Percentiles rank a stretch among this genome's conserved stretches.
Conservation (phyloP, 1,140 invertebrate species). For the Calephelis virginiensis region DNA sequence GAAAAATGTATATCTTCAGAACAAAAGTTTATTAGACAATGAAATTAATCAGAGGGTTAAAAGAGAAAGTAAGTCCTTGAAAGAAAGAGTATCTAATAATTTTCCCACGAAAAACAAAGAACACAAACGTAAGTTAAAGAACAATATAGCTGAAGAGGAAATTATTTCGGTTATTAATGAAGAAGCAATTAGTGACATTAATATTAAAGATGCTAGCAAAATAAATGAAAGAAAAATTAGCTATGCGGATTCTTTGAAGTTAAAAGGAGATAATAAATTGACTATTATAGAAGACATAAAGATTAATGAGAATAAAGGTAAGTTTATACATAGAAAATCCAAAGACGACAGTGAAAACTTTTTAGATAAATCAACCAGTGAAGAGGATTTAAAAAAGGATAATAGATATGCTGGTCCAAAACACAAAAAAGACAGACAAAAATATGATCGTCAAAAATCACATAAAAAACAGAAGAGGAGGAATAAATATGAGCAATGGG, state of each 20-base stretch:
- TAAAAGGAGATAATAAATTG: conserved; percentile 23
- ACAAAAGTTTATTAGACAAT: conserved; percentile 61
- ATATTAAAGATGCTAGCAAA: conserved; percentile 11
- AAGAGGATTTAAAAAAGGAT: conserved; percentile 60
- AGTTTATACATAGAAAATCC: conserved; percentile 29
- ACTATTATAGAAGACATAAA: conserved; percentile 28
- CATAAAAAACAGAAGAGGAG: conserved; percentile 63
- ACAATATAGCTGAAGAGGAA: background rate
- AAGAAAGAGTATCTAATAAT: conserved; percentile 29
- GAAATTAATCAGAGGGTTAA: conserved; percentile 55
- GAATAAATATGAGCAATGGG: conserved; percentile 63
- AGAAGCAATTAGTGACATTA: background rate
- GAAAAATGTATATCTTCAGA: conserved; percentile 57
- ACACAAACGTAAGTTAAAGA: conserved; percentile 15
- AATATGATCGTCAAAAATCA: conserved; percentile 49
- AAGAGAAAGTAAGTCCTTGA: conserved; percentile 42
- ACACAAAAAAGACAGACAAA: conserved; percentile 53
- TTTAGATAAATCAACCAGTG: conserved; percentile 37
- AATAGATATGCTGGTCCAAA: conserved; percentile 52
- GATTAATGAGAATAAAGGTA: conserved; percentile 25
- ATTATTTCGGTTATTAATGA: background rate
- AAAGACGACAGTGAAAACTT: conserved; percentile 26
- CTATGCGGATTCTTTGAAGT: conserved; percentile 58
- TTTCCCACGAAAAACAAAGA: conserved; percentile 10
- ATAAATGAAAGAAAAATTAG: conserved; percentile 35